Evolutionary conservation across 2,113 vertebrate genomes (phyloP).

Genomic region (Hoplias malabaricus): DNA sequence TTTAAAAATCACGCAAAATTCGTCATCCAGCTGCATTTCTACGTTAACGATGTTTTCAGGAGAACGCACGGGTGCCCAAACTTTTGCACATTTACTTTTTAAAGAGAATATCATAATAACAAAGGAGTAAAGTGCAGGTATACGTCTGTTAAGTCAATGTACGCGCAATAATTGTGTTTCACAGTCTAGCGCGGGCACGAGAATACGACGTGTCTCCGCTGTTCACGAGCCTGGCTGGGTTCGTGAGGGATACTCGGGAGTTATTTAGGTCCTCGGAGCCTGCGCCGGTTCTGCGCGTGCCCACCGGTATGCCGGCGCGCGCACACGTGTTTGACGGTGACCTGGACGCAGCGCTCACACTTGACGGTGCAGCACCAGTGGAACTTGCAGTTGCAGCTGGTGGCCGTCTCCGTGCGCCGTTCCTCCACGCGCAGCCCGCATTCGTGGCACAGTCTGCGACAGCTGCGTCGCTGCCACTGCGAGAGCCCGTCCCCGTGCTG

Average conservation of each 20-base stretch:
- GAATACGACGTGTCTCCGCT: too few relatives aligned
- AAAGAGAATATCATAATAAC: too few relatives aligned
- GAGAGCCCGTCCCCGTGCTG: slow-evolving; percentile 76
- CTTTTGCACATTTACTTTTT: too few relatives aligned
- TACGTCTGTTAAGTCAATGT: not conserved
- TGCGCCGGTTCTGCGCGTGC: slow-evolving; percentile 56
- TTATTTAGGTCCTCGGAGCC: slow-evolving; percentile 66
- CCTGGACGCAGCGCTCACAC: slow-evolving; percentile 86
- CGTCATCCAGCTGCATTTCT: too few relatives aligned
- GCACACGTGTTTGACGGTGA: slow-evolving; percentile 85
- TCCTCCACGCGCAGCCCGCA: slow-evolving; percentile 88
- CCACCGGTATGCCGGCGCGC: slow-evolving; percentile 61
- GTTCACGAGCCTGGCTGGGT: too few relatives aligned
- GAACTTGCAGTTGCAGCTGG: slow-evolving; percentile 96
- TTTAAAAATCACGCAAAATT: too few relatives aligned
- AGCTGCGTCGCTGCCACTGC: slow-evolving; percentile 83
- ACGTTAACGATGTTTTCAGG: too few relatives aligned
- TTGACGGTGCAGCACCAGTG: slow-evolving; percentile 95
- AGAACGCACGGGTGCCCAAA: too few relatives aligned
- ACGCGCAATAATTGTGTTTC: not conserved
- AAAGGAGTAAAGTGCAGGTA: slow-evolving; percentile 41
- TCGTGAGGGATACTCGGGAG: too few relatives aligned
- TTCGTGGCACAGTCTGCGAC: slow-evolving; percentile 85
- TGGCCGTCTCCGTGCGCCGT: slow-evolving; percentile 76
- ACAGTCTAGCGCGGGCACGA: not conserved